Evolutionary conservation across 2,113 vertebrate genomes (phyloP), one percentile per base, ranked within the genome.

Genomic region (Chloropsis hardwickii): DNA sequence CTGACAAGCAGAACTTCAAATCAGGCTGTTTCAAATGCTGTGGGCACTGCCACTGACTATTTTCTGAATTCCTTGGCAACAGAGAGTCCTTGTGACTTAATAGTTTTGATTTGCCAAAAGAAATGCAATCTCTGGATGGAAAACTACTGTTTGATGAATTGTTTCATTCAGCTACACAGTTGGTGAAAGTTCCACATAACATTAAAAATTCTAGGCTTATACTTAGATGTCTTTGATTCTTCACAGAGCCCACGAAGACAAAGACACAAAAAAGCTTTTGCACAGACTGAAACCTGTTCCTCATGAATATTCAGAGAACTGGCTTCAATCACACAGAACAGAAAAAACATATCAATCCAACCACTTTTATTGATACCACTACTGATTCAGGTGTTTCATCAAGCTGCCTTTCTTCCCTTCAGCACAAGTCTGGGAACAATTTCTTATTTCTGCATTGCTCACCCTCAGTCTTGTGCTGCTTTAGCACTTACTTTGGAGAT

Each of bases 281-380:
- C 72, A 71, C 67, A 84, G 65, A 67, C 77, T 87, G 84, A 94
- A 96, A 81, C 77, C 51, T 71, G 61, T 84, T 94, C 57, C 48
- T 94, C 73, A 81, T 92, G 73, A 92, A 94, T 95, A 94, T 95
- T 94, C 80, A 91, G 88, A 92, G 58, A 15, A 31, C 45, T 86
- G 67, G 37, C 64, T 89, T 92, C 78, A 89, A 5, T 91, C 60
- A 78, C 73, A 92, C 39, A 60, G 56, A 73, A 44, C 48, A 84
- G 66, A 72, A 95, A 93, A 93, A 92, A 71, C 48, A 18, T 92
- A 92, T 72, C 58, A 92, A 40, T 96, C 77, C 77, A 86, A 64
- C 31, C 51, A 84, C 81, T 84, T 80, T 54, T 88, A 69, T 77
- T 95, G 91, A 76, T 76, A 82, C 44, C 50, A 31, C 79, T 47